These are phyloP conservation scores for Cordylochernes scorpioides DNA, from an alignment of 2,888 invertebrate species.

Conservation along the genomic window DNA sequence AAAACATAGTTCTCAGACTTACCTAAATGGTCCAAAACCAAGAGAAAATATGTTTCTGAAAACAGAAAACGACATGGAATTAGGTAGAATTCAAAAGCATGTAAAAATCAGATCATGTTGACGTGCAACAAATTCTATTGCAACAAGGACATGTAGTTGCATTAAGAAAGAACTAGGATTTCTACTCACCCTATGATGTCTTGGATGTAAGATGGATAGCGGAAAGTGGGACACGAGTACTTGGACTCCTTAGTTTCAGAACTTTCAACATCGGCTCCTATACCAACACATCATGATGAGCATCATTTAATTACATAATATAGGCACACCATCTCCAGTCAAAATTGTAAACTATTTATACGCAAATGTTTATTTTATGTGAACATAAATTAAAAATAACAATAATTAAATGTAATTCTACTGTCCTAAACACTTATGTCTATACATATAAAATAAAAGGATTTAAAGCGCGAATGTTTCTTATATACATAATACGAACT, in stretches of 20 bases:
- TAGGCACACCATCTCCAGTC: too few species aligned
- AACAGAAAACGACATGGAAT: slow-evolving; percentile 4
- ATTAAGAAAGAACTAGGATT: slow-evolving; percentile 3
- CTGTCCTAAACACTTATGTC: too few species aligned
- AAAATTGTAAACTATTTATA: too few species aligned
- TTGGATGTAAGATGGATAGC: slow-evolving; percentile 34
- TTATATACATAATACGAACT: too few species aligned
- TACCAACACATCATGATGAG: too few species aligned
- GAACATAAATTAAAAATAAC: too few species aligned
- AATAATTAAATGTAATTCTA: too few species aligned
- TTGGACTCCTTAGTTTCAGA: too few species aligned
- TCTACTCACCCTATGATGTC: slow-evolving; percentile 32
- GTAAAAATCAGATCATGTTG: not conserved
- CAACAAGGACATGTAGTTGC: slow-evolving; percentile 1
- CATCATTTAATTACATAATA: too few species aligned
- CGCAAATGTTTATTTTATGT: too few species aligned
- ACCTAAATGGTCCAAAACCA: slow-evolving; percentile 35
- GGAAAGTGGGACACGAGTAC: slow-evolving; percentile 24
- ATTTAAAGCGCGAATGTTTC: too few species aligned
- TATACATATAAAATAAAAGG: too few species aligned
- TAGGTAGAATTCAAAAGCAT: not conserved
- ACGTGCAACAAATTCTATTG: slow-evolving; percentile 1
- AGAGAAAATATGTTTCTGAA: slow-evolving; percentile 32
- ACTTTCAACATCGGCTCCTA: slow-evolving; percentile 26
- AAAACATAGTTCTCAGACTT: slow-evolving; percentile 1